Evolutionary conservation across 2,797 vertebrate species (phyloP).

Genomic region (Tapirus indicus): DNA sequence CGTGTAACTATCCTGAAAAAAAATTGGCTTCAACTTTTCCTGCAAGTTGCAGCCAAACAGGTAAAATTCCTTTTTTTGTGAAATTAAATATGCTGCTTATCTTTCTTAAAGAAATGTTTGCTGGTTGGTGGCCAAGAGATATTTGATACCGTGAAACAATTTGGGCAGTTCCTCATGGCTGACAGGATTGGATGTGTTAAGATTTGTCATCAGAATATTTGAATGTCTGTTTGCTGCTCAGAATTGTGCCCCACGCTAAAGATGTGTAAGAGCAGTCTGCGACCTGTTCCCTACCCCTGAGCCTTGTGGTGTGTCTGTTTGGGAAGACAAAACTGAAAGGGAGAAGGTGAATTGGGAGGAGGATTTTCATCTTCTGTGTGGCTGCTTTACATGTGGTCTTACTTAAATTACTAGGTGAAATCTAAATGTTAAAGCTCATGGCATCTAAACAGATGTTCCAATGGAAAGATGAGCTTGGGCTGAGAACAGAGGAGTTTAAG

Average conservation of each 20-base stretch:
- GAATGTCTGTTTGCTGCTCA: neutral
- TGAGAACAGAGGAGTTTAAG: neutral
- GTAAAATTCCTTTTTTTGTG: neutral
- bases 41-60: neutral
- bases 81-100: slow-evolving; percentile 11
- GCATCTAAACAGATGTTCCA: neutral
- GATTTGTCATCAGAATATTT: neutral
- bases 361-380: neutral
- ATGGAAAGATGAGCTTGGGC: neutral
- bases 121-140: slow-evolving; percentile 1
- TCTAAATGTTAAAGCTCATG: neutral
- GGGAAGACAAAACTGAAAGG: neutral
- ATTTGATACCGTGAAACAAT: neutral
- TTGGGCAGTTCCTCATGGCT: neutral
- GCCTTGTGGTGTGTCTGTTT: neutral
- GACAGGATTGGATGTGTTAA: neutral
- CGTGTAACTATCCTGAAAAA: neutral
- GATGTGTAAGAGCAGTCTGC: neutral
- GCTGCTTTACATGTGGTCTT: neutral
- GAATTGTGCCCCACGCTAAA: neutral
- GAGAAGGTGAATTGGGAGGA: too few species aligned
- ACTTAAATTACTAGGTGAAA: neutral
- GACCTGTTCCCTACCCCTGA: neutral
- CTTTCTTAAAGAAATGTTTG: neutral
- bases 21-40: neutral